These are phyloP conservation scores for Trichoplusia ni DNA, from an alignment of 1,140 invertebrate genomes.

Conservation along the genomic window DNA sequence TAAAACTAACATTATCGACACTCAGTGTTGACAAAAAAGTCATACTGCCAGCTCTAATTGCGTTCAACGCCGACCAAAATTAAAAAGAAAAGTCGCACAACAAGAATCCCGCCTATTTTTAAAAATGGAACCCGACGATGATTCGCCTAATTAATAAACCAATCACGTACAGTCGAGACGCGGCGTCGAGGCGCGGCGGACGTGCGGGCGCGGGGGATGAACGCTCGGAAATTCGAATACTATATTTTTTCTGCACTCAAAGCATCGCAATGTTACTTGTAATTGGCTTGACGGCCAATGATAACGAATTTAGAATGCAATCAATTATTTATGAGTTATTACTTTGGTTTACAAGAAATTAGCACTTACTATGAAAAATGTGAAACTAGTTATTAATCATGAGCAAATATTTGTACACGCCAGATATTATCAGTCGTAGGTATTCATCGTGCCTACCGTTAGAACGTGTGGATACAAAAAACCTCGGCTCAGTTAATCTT, in stretches of 20 bases:
- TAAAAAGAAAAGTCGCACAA: constrained; percentile 79
- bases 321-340: constrained; percentile 52
- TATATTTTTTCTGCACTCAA: constrained; percentile 77
- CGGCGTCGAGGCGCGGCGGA: constrained; percentile 77
- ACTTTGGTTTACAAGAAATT: constrained; percentile 47
- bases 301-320: constrained; percentile 63
- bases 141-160: constrained; percentile 82
- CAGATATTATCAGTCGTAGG: constrained; percentile 40
- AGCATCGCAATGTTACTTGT: constrained; percentile 76
- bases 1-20: constrained; percentile 59
- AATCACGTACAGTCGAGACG: constrained; percentile 81
- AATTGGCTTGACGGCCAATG: constrained; percentile 73
- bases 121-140: constrained; percentile 81
- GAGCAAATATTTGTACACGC: constrained; percentile 46
- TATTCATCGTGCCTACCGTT: constrained; percentile 34
- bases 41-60: constrained; percentile 73
- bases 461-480: constrained; percentile 41
- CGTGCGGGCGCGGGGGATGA: constrained; percentile 79
- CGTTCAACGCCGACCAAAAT: constrained; percentile 76
- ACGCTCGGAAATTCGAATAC: constrained; percentile 79
- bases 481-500: constrained; percentile 42
- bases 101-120: constrained; percentile 81
- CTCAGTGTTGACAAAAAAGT: constrained; percentile 66
- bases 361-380: constrained; percentile 39
- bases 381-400: constrained; percentile 43